Percentiles rank a stretch among this genome's conserved stretches.
Evolutionary conservation across 1,140 invertebrate species (phyloP).

Genomic region (Hirudo medicinalis): DNA sequence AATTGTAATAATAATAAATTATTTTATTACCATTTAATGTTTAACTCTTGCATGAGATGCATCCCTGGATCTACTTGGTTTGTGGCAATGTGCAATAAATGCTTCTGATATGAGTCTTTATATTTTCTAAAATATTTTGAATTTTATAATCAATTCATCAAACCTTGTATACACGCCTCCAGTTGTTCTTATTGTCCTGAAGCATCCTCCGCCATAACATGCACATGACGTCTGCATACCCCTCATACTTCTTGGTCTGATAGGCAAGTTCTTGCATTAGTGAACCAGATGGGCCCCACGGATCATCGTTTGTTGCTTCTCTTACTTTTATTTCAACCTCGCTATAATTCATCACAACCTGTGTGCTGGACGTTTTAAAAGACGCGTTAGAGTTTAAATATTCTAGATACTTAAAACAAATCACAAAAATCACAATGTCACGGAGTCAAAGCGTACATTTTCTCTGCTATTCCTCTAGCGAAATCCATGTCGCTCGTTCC

Average conservation of each 20-base stretch:
- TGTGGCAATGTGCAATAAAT: no score
- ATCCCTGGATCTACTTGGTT: no score
- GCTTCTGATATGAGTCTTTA: no score
- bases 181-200: conserved; percentile 82
- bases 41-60: no score
- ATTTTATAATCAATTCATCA: conserved; percentile 44
- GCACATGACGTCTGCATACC: conserved; percentile 41
- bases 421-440: no score
- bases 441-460: background rate
- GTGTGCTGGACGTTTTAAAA: conserved; percentile 53
- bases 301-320: conserved; percentile 91
- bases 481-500: background rate
- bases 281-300: conserved; percentile 86
- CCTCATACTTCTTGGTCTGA: conserved; percentile 63
- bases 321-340: conserved; percentile 89
- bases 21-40: no score
- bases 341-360: conserved; percentile 97
- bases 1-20: no score
- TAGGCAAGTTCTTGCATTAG: conserved; percentile 85
- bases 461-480: conserved; percentile 2
- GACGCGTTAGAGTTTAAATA: no score
- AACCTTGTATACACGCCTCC: conserved; percentile 87
- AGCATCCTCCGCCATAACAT: conserved; percentile 95
- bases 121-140: background rate
- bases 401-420: no score